Conservation (phyloP, 2,113 vertebrate species). For the Antechinus flavipes region DNA sequence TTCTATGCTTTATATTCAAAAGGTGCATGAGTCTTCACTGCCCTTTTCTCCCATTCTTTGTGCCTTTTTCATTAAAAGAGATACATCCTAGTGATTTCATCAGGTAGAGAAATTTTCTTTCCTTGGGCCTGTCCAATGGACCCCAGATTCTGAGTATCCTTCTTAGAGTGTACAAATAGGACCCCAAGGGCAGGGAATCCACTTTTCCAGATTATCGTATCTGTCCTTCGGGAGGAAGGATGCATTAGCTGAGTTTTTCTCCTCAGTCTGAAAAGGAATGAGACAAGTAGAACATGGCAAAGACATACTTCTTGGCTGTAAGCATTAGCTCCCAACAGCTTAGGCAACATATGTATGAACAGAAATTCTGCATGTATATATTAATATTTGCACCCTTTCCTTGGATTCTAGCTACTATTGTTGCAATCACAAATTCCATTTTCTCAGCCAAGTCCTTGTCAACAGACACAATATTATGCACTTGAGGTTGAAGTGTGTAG, state of each 20-base stretch:
- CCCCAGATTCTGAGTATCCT: background rate
- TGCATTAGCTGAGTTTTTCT: background rate
- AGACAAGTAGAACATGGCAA: background rate
- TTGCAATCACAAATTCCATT: background rate
- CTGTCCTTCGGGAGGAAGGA: background rate
- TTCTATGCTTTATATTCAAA: background rate
- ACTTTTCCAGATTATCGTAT: background rate
- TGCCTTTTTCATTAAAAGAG: background rate
- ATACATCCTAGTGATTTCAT: background rate
- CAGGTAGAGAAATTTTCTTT: background rate
- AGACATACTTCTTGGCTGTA: background rate
- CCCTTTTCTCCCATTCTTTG: background rate
- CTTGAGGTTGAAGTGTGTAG: background rate
- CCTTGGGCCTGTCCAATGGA: background rate
- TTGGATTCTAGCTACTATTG: fast-evolving
- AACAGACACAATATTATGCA: no score
- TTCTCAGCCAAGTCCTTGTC: background rate
- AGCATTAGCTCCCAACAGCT: fast-evolving
- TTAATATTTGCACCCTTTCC: background rate
- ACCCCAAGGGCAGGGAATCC: background rate
- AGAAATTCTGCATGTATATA: background rate
- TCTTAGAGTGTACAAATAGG: background rate
- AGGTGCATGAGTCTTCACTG: background rate
- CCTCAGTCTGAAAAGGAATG: background rate
- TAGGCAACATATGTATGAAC: fast-evolving